A percentile compares a stretch with the other conserved stretches of the same genome.
Conservation (phyloP, 2,797 vertebrate species). For the Molossus alvarezi region DNA sequence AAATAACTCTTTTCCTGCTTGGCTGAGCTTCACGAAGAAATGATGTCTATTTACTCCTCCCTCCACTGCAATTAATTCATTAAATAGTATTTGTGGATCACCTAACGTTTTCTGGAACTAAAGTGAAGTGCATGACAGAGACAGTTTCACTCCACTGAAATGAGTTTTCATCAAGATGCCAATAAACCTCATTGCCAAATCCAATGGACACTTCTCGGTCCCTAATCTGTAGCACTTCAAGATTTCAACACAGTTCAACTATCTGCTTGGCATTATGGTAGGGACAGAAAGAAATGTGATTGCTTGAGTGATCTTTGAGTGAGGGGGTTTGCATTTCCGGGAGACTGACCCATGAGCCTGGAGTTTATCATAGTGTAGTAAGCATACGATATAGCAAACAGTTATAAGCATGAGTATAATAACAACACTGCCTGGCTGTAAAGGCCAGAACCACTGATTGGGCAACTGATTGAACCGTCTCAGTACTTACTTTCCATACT, state of each 20-base stretch:
- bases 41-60: background rate
- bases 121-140: background rate
- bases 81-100: background rate
- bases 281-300: background rate
- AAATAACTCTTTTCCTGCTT: background rate
- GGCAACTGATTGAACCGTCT: background rate
- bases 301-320: background rate
- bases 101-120: background rate
- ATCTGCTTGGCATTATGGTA: background rate
- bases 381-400: background rate
- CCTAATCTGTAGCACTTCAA: background rate
- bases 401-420: background rate
- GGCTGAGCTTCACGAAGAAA: constrained; percentile 15
- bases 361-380: background rate
- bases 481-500: background rate
- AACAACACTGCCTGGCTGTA: background rate
- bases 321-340: background rate
- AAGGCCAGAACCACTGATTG: background rate
- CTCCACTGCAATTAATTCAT: background rate
- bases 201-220: accelerated
- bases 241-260: background rate
- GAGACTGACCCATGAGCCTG: background rate
- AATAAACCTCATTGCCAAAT: background rate
- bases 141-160: background rate
- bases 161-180: background rate